Base-by-base conservation (phyloP, 2,888 invertebrate species). In the Andrena chrysosceles region DNA sequence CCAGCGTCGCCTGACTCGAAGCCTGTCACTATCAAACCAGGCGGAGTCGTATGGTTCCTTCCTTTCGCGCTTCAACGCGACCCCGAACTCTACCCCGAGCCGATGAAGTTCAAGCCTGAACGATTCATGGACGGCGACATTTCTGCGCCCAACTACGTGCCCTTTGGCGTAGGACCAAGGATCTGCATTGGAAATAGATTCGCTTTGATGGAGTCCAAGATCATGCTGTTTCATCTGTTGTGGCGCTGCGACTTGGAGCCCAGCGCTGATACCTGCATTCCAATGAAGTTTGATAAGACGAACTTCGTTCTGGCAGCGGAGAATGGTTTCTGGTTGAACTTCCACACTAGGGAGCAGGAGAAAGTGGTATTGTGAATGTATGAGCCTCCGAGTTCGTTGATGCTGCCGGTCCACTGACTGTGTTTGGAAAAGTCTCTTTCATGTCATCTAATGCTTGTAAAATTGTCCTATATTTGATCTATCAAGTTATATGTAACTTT, bases 191-290 rank as follows among this genome's bases (percentile, higher is more conserved):
- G 90, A 0, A 91, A 90, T 33, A 93, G 95, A 70, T 95, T 95
- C 77, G 95, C 95, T 0, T 85, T 92, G 7, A 69, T 92, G 77
- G 89, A 90, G 33, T 56, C 81, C 0, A 93, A 93, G 73, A 69
- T 91, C 0, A 2, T 89, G 33, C 4, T 91, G 3, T 90, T 86
- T n/a, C 72, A 90, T 54, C 49, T 93, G 6, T 4, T 92, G 13
- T 26, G 80, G 4, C 89, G 78, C 20, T 91, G 89, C 23, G 70
- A 75, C 2, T 5, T 91, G 1, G 66, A 76, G 1, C 93, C 93
- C 16, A 92, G 94, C 26, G 87, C 91, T 1, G 94, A 94, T 77
- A 95, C 95, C 0, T 35, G 83, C 0, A 89, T 94, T 2, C 95
- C 95, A 0, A 89, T 95, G 0, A 48, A 70, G 26, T 73, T 89